phyloP scores from a whole-genome alignment of 2,797 vertebrate species.

The Psittacula echo region DNA sequence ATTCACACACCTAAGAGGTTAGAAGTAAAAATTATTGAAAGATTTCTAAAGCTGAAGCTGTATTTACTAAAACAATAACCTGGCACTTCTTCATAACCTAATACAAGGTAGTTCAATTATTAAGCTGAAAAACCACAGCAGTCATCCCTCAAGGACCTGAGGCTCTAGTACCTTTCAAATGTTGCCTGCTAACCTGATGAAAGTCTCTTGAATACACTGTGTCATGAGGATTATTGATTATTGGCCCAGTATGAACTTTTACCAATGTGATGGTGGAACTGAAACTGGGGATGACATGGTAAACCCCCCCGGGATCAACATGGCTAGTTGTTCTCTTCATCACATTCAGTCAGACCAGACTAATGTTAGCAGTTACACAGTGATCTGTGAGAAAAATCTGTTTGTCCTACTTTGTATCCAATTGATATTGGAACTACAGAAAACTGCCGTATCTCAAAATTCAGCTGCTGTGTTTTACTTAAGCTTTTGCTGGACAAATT shows the following conservation, averaged over 20 bases:
- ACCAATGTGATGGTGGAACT: not conserved
- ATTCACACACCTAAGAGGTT: not conserved
- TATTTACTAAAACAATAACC: not conserved
- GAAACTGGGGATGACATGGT: not conserved
- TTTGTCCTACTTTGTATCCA: not conserved
- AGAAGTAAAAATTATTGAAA: not conserved
- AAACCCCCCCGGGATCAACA: not conserved
- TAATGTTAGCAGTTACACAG: not conserved
- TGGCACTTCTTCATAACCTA: not conserved
- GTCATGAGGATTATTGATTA: not conserved
- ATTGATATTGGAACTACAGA: not conserved
- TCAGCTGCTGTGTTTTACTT: not conserved
- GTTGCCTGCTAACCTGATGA: not conserved
- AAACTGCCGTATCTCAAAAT: not conserved
- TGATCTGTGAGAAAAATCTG: not conserved
- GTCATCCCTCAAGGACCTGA: not conserved
- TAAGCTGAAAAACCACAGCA: not conserved
- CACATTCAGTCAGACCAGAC: not conserved
- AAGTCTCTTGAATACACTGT: not conserved
- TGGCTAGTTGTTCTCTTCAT: not conserved
- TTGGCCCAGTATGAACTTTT: too few relatives aligned
- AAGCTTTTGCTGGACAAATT: not conserved
- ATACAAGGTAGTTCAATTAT: not conserved
- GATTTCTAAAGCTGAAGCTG: not conserved
- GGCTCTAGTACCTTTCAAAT: not conserved